phyloP scores from a whole-genome alignment of 2,797 vertebrate species.

The Chelon auratus region DNA sequence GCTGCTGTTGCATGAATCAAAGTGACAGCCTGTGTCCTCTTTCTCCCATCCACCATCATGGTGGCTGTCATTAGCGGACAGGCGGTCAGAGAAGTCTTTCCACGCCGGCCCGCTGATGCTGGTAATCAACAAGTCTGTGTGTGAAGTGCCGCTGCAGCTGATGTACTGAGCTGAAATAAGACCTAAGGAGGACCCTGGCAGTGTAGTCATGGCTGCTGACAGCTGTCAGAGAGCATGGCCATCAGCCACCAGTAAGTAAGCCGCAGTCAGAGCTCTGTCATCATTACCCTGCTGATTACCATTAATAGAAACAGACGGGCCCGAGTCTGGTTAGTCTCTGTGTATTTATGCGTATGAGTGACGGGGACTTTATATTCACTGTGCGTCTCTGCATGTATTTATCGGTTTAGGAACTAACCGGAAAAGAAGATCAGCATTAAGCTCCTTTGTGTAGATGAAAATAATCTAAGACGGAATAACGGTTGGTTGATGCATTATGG shows the following conservation, averaged over 20 bases:
- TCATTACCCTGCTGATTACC: slow-evolving; percentile 70
- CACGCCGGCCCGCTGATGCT: slow-evolving; percentile 61
- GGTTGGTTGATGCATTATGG: neutral
- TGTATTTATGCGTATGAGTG: slow-evolving; percentile 43
- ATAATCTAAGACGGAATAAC: slow-evolving; percentile 6
- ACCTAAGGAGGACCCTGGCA: slow-evolving; percentile 69
- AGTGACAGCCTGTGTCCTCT: slow-evolving; percentile 79
- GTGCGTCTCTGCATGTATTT: slow-evolving; percentile 17
- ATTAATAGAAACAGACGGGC: slow-evolving; percentile 76
- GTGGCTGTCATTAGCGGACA: slow-evolving; percentile 77
- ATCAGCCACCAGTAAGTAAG: slow-evolving; percentile 71
- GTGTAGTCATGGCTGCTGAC: slow-evolving; percentile 71
- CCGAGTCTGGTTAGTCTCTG: slow-evolving; percentile 44
- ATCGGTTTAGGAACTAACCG: slow-evolving; percentile 35
- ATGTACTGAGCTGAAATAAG: slow-evolving; percentile 72
- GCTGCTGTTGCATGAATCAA: slow-evolving; percentile 77
- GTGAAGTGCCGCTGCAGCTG: slow-evolving; percentile 63
- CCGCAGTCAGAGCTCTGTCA: slow-evolving; percentile 72
- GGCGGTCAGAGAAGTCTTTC: slow-evolving; percentile 72
- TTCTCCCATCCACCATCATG: slow-evolving; percentile 68
- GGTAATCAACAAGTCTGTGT: slow-evolving; percentile 75
- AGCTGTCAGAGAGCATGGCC: slow-evolving; percentile 81
- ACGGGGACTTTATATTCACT: slow-evolving; percentile 29
- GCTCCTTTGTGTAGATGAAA: slow-evolving; percentile 2
- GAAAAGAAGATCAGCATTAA: slow-evolving; percentile 17